Conservation (phyloP, 2,113 vertebrate genomes). For the Lanius collurio region DNA sequence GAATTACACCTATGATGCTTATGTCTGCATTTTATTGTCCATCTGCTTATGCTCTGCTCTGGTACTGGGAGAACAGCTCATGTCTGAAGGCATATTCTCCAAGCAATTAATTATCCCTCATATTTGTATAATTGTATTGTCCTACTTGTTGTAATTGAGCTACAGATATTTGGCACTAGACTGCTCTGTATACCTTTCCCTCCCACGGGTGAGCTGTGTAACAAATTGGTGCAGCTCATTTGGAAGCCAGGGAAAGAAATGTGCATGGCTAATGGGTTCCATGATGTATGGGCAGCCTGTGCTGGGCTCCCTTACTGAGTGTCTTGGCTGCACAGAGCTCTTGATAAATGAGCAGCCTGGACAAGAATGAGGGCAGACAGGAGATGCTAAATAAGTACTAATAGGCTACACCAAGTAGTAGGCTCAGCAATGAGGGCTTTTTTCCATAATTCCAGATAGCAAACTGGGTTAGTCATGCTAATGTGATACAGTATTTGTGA, state of each 20-base stretch:
- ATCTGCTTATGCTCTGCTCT: neutral
- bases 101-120: neutral
- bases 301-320: neutral
- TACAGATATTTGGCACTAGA: neutral
- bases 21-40: neutral
- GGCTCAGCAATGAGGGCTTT: neutral
- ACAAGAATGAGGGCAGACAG: neutral
- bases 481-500: constrained; percentile 49
- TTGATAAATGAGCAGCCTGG: constrained; percentile 53
- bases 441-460: constrained; percentile 24
- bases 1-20: neutral
- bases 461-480: constrained; percentile 52
- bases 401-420: constrained; percentile 12
- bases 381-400: constrained; percentile 31
- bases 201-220: neutral
- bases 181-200: neutral
- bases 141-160: neutral
- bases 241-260: neutral
- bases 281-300: constrained; percentile 5
- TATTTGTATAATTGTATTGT: neutral
- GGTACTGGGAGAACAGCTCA: neutral
- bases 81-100: neutral
- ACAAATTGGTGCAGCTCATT: neutral
- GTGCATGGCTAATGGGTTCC: neutral
- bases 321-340: constrained; percentile 3